Base-by-base conservation (phyloP, 2,797 vertebrate species). In the Ibycter americanus region DNA sequence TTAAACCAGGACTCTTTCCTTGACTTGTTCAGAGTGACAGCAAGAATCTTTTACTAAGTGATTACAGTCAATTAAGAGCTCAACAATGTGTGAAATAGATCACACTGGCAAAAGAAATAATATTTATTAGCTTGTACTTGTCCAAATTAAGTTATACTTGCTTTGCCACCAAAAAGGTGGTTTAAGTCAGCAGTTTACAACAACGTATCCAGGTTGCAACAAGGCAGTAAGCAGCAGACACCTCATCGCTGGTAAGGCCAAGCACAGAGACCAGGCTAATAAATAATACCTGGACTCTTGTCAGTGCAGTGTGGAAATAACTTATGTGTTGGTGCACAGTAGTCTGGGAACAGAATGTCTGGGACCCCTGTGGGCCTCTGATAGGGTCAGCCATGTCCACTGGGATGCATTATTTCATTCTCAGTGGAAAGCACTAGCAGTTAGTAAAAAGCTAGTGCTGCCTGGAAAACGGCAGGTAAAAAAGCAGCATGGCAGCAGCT, bases 21-120 rank as follows among this genome's bases (percentile, higher is more conserved):
- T 63, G 67, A 93, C 54, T 83, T 47, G 32, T 14, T 85, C 65
- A 78, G 52, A 90, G 17, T 65, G 87, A 88, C 27, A 72, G 65
- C 0, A 1, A 68, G 61, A 71, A 65, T 83, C 27, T 90, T 84
- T 51, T 68, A 89, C 46, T 80, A 80, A 74, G 61, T 27, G 29
- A 74, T 77, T 91, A 74, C 71, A 96, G 74, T 47, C 63, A 96
- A 89, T 96, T 96, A 96, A 89, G 74, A 94, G 52, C 65, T 76
- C 87, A 92, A 90, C 52, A 93, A 89, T 9, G 56, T 63, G 52
- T 87, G 66, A 96, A 92, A 80, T 2, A 92, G 32, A 90, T 90
- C 51, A 79, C 2, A 7, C 14, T 38, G 31, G 23, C 3, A 36
- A 72, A 80, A 89, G 92, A 83, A 65, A 19, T 21, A 8, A n/a